Evolutionary conservation across 2,113 vertebrate species (phyloP).

Genomic region (Psephotus haematonotus): DNA sequence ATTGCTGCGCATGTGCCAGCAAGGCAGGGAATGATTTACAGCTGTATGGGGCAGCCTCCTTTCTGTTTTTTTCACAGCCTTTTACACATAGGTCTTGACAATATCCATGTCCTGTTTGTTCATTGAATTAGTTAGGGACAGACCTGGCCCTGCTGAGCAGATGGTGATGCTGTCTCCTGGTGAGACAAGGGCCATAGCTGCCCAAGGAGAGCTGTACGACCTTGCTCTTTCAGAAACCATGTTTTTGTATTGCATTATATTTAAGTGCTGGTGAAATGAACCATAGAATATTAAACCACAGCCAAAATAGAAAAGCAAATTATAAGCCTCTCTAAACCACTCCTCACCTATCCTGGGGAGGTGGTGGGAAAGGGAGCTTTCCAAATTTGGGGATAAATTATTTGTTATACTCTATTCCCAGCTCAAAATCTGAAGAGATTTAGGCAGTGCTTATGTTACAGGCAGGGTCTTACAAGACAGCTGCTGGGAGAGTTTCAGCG

Average conservation of each 20-base stretch:
- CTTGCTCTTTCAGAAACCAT: neutral
- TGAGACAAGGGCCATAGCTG: neutral
- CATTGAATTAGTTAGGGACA: neutral
- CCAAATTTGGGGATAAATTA: neutral
- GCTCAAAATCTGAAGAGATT: neutral
- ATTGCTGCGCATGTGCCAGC: fast-evolving
- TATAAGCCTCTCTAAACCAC: neutral
- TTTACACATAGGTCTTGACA: neutral
- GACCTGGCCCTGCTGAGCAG: neutral
- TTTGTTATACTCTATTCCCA: neutral
- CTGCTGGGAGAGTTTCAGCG: neutral
- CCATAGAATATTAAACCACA: neutral
- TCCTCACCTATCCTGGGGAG: neutral
- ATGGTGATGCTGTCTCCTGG: neutral
- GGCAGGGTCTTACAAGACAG: neutral
- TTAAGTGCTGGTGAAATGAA: neutral
- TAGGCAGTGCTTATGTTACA: neutral
- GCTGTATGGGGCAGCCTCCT: fast-evolving
- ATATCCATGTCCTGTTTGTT: neutral
- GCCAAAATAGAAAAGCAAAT: neutral
- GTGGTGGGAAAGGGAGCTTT: neutral
- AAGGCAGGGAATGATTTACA: neutral
- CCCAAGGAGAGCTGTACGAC: neutral
- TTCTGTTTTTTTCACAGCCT: neutral
- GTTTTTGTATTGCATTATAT: neutral